Percentiles rank a stretch among this genome's conserved stretches.
These are phyloP conservation scores for Rhabdomys pumilio DNA, from an alignment of 2,797 vertebrate genomes.

Conservation along the genomic window DNA sequence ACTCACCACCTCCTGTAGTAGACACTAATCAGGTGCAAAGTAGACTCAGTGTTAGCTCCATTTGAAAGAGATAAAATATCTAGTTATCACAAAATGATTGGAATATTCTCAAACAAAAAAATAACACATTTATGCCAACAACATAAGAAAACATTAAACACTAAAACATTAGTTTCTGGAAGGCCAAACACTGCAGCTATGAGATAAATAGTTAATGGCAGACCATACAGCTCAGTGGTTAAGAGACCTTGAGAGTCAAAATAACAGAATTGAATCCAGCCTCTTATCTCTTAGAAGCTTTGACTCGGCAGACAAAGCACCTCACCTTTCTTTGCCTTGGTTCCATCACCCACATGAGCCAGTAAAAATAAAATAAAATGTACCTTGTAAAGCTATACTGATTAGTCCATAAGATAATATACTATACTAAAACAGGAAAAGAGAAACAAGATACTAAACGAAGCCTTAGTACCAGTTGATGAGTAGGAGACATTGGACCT, in stretches of 20 bases:
- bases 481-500: not conserved
- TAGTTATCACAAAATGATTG: not conserved
- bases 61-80: not conserved
- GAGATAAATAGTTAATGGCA: constrained; percentile 7
- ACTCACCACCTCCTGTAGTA: constrained; percentile 43
- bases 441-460: not conserved
- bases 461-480: not conserved
- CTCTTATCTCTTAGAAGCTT: not conserved
- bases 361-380: constrained; percentile 20
- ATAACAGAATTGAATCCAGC: not conserved
- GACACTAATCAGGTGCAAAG: constrained; percentile 17
- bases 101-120: constrained; percentile 32
- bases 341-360: not conserved
- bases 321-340: not conserved
- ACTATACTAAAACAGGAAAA: not conserved
- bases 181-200: not conserved
- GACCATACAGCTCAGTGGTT: not conserved
- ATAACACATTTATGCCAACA: not conserved
- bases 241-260: not conserved
- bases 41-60: not conserved
- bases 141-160: not conserved
- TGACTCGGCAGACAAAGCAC: not conserved
- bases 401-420: not conserved
- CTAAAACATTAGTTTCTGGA: constrained; percentile 50
- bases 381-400: not conserved